These are phyloP conservation scores for Phortica magna DNA, from an alignment of 2,888 invertebrate genomes.

Conservation along the genomic window DNA sequence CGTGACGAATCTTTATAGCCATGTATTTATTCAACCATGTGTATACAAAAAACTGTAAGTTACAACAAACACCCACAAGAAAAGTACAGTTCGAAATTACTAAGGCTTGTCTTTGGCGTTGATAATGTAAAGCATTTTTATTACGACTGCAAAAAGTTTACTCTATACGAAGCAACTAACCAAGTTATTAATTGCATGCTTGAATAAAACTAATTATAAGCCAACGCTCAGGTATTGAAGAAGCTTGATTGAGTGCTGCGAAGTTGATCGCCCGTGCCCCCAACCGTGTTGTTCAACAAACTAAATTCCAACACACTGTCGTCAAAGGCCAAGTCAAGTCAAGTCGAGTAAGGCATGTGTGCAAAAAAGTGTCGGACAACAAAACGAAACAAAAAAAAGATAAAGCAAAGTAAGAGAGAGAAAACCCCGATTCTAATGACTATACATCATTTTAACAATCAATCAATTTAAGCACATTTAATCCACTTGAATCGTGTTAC, in stretches of 20 bases:
- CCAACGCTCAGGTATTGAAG: constrained; percentile 27
- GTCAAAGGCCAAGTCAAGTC: background rate
- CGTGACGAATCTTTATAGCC: too few relatives aligned
- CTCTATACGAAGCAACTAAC: too few relatives aligned
- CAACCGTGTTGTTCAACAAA: constrained; percentile 34
- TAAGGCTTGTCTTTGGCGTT: too few relatives aligned
- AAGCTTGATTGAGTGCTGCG: background rate
- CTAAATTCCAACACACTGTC: constrained; percentile 32
- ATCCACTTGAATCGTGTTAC: constrained; percentile 72
- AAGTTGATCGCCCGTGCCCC: background rate
- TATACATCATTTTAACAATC: constrained; percentile 75
- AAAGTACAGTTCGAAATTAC: too few relatives aligned
- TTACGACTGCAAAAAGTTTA: too few relatives aligned
- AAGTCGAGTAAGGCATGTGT: background rate
- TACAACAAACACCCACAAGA: too few relatives aligned
- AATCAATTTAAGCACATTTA: constrained; percentile 75
- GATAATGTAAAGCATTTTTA: background rate
- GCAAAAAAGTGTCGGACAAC: background rate
- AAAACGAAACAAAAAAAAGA: constrained; percentile 31
- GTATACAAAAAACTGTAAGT: too few relatives aligned
- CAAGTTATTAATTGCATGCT: constrained; percentile 60
- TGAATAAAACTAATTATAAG: constrained; percentile 68
- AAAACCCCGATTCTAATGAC: constrained; percentile 57
- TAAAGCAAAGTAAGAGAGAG: constrained; percentile 28
- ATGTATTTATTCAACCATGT: too few relatives aligned